Base-by-base conservation (phyloP, 1,140 invertebrate species). In the Zaprionus vittiger region DNA sequence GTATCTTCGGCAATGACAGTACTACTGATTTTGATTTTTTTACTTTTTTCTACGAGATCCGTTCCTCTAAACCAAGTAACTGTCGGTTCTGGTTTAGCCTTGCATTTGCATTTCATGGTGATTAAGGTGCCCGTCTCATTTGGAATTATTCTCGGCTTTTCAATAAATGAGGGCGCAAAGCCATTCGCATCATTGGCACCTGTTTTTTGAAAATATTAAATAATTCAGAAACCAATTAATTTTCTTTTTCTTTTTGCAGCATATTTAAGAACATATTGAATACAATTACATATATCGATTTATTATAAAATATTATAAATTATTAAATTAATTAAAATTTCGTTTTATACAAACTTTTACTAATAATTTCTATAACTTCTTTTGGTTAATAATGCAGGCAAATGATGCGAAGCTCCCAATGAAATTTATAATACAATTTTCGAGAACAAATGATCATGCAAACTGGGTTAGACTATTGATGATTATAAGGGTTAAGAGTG, bases 101-200 rank as follows among this genome's bases (percentile, higher is more conserved):
- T 98, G 92, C 98, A 98, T 85, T 97, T 97, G 94, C 97, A 98
- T 93, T 97, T 97, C 98, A 99, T 98, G 49, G 97, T 97, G 87
- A 99, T 99, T 60, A 99, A 94, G 74, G 97, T 98, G 65, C 97
- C 97, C 91, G 96, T 97, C 93, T 99, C 98, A 93, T 99, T 99
- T 83, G 99, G 98, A 94, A 99, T 98, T 93, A 99, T 99, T 93
- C 96, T 96, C 49, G 99, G 98, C 94, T 99, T 99, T 93, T 99
- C 98, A 86, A 98, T 95, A 93, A 99, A 99, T 54, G 97, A 97
- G 59, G 99, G 99, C 74, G 98, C 97, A 93, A 97, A 97, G 83
- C 97, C 97, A 85, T 96, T 96, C 77, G 96, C 95, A 93, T 97
- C 97, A 93, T 97, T 97, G 93, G 96, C 97, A 95, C 96, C 97